Evolutionary conservation across 2,113 vertebrate genomes (phyloP).

Genomic region (Hiodon tergisus): DNA sequence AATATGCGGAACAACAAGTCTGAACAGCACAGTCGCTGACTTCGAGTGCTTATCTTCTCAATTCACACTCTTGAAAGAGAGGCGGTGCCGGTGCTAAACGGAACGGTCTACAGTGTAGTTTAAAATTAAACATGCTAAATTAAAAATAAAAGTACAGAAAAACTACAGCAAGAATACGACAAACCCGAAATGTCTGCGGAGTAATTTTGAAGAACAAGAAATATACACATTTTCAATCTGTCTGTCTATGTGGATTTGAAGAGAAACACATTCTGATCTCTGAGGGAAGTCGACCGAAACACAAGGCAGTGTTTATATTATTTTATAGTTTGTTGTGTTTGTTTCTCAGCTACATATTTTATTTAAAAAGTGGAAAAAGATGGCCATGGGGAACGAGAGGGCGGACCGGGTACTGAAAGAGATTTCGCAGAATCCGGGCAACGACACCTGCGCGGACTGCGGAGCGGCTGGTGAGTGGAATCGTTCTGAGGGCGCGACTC

Average conservation of each 20-base stretch:
- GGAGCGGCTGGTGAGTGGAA: conserved; percentile 69
- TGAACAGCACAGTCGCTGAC: conserved; percentile 40
- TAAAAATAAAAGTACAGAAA: neutral
- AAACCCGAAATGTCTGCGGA: no score
- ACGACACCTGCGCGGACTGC: conserved; percentile 80
- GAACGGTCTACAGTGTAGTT: neutral
- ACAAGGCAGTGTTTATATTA: neutral
- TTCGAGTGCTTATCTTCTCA: conserved; percentile 41
- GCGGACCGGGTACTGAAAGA: conserved; percentile 63
- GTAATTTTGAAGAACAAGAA: neutral
- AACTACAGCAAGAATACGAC: no score
- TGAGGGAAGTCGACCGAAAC: neutral
- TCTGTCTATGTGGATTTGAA: conserved; percentile 46
- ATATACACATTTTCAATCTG: neutral
- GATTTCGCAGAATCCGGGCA: conserved; percentile 71
- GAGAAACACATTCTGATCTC: neutral
- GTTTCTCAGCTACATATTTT: neutral
- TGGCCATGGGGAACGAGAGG: conserved; percentile 68
- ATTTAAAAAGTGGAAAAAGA: conserved; percentile 26
- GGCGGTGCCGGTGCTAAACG: neutral
- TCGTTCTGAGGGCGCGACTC: neutral
- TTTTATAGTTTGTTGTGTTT: neutral
- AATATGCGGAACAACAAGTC: conserved; percentile 53
- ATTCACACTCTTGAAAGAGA: conserved; percentile 4
- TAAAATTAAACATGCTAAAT: neutral